phyloP scores from a whole-genome alignment of 2,888 invertebrate genomes.

The Drosophila hawaiiensis region DNA sequence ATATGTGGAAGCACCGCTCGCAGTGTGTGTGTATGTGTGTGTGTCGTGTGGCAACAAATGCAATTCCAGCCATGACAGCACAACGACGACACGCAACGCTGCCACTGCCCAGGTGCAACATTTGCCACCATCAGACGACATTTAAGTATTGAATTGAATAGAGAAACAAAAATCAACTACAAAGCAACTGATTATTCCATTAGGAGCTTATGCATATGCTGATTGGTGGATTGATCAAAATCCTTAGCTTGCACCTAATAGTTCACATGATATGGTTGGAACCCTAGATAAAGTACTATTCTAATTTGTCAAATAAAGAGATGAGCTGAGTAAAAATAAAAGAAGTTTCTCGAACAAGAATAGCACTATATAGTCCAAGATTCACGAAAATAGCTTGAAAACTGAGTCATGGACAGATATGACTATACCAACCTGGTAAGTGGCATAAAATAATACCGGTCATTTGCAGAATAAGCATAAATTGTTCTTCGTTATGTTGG shows the following conservation, averaged over 20 bases:
- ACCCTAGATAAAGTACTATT: not conserved
- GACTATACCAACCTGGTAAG: not conserved
- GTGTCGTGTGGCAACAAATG: slow-evolving; percentile 50
- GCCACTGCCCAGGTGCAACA: slow-evolving; percentile 38
- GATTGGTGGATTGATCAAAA: not conserved
- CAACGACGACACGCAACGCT: slow-evolving; percentile 51
- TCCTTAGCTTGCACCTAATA: too few relatives aligned
- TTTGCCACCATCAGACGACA: slow-evolving; percentile 9
- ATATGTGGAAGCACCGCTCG: slow-evolving; percentile 57
- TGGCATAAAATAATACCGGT: not conserved
- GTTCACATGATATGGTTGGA: not conserved
- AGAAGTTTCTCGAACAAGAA: not conserved
- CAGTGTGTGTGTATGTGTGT: slow-evolving; percentile 2
- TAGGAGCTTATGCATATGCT: too few relatives aligned
- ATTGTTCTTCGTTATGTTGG: not conserved
- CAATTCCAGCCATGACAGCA: slow-evolving; percentile 63
- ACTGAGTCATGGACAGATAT: not conserved
- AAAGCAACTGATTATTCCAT: not conserved
- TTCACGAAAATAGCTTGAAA: not conserved
- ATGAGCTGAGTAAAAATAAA: not conserved
- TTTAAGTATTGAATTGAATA: slow-evolving; percentile 8
- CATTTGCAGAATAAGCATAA: not conserved
- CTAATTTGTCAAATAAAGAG: not conserved
- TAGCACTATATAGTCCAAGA: not conserved
- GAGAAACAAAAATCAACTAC: not conserved